Percentiles rank a stretch among this genome's conserved stretches.
Evolutionary conservation across 1,140 invertebrate genomes (phyloP).

Genomic region (Ceratina australensis): DNA sequence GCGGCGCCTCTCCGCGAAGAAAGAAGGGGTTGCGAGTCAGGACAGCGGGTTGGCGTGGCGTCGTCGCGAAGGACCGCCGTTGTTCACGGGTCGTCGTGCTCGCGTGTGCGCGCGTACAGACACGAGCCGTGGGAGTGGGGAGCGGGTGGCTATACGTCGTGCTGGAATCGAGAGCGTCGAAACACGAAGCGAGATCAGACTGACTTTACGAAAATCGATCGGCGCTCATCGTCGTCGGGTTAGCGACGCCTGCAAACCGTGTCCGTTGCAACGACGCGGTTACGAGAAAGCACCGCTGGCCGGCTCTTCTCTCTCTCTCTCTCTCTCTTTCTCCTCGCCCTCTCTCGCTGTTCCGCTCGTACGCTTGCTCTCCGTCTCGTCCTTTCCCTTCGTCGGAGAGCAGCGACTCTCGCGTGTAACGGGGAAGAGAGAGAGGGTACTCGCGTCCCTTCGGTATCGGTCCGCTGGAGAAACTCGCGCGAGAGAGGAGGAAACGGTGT

Average conservation of each 20-base stretch:
- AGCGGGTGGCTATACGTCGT: constrained; percentile 47
- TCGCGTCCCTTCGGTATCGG: neutral
- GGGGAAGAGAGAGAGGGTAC: neutral
- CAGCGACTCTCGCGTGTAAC: constrained; percentile 6
- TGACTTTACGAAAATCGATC: constrained; percentile 63
- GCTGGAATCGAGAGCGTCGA: constrained; percentile 62
- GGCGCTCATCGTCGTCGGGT: constrained; percentile 57
- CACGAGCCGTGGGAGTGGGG: no score
- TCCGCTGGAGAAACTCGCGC: neutral
- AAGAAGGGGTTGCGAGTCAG: neutral
- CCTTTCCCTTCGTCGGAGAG: neutral
- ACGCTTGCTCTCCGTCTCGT: constrained; percentile 7
- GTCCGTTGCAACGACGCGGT: constrained; percentile 53
- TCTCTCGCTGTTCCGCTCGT: neutral
- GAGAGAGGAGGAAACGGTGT: constrained; percentile 6
- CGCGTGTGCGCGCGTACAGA: constrained; percentile 30
- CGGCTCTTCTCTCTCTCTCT: neutral
- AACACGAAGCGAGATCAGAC: constrained; percentile 62
- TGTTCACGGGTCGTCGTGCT: neutral
- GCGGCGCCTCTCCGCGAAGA: no score
- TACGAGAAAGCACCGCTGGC: constrained; percentile 27
- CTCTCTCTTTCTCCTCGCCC: neutral
- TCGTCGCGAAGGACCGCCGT: constrained; percentile 28
- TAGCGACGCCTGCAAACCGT: constrained; percentile 55
- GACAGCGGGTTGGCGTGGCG: no score